Evolutionary conservation across 2,797 vertebrate species (phyloP), one percentile per base, ranked within the genome.

Genomic region (Graptemys geographica): DNA sequence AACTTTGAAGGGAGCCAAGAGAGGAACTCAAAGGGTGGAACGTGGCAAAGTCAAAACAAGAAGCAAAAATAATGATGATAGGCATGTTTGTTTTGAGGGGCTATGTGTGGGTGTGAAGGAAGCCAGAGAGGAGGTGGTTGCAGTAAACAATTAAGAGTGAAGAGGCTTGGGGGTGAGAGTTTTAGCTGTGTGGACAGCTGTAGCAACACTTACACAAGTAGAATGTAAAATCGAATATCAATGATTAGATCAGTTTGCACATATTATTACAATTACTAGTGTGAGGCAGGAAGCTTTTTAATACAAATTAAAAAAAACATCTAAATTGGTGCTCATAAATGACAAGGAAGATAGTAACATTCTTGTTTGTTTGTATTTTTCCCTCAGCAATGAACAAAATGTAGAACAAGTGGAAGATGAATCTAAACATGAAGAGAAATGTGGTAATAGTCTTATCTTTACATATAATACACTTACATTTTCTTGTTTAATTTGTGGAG

Each of bases 371-470:
- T 51, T 51, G 8, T 51, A 3, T 51, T 55, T 44, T 44, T 1
- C 21, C 21, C 21, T 79, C 91, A 98, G 98, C 88, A 95, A 94
- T 91, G 96, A 96, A 92, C 79, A 83, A 78, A 84, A 86, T 44
- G 3, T 88, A 51, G 91, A 95, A 80, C 76, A 80, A 41, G 23
- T 57, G 76, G 96, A 96, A 49, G 88, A 90, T 88, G 96, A 97
- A 91, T 83, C 76, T 2, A 92, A 80, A 76, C 87, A 28, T 80
- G 96, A 98, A 94, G 97, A 98, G 78, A 92, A 96, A 56, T 94
- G 89, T 97, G 98, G 98, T 98, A 98, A 97, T 87, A 79, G 5
- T 18, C 25, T 18, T 91, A 16, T 52, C 23, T 5, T 79, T 52
- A 28, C 52, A 41, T 59, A 19, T 65, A 0, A 0, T 74, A 74